Percentiles rank a stretch among this genome's conserved stretches.
phyloP scores from a whole-genome alignment of 2,888 invertebrate genomes.

The Tipula vernalis region DNA sequence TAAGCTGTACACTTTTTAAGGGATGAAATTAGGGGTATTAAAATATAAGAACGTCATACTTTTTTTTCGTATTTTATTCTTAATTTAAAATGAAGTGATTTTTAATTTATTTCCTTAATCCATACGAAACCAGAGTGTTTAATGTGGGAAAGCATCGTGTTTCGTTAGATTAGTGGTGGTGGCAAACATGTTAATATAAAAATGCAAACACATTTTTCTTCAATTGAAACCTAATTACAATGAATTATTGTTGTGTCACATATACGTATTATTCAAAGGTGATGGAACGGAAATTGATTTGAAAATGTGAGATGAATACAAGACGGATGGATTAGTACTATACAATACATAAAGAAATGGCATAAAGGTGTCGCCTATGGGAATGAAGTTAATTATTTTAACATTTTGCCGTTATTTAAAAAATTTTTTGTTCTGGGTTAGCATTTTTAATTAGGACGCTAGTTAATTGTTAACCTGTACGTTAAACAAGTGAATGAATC shows the following conservation, averaged over 20 bases:
- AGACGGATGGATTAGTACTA: background rate
- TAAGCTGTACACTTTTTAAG: background rate
- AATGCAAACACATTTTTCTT: background rate
- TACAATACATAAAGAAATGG: background rate
- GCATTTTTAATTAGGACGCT: too few species aligned
- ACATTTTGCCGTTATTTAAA: background rate
- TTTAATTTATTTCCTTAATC: background rate
- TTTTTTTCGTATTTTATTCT: background rate
- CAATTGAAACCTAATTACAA: background rate
- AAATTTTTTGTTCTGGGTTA: too few species aligned
- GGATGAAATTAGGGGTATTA: constrained; percentile 4
- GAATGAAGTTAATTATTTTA: background rate
- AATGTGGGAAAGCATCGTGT: background rate
- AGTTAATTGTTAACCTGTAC: background rate
- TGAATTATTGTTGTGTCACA: background rate
- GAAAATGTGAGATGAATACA: background rate
- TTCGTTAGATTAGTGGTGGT: background rate
- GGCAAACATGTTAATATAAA: background rate
- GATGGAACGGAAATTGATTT: background rate
- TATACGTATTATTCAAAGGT: background rate
- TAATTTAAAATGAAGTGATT: background rate
- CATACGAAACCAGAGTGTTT: background rate
- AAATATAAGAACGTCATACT: background rate
- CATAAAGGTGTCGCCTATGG: background rate
- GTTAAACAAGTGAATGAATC: background rate